Conservation (phyloP, 2,113 vertebrate species). For the Tautogolabrus adspersus region DNA sequence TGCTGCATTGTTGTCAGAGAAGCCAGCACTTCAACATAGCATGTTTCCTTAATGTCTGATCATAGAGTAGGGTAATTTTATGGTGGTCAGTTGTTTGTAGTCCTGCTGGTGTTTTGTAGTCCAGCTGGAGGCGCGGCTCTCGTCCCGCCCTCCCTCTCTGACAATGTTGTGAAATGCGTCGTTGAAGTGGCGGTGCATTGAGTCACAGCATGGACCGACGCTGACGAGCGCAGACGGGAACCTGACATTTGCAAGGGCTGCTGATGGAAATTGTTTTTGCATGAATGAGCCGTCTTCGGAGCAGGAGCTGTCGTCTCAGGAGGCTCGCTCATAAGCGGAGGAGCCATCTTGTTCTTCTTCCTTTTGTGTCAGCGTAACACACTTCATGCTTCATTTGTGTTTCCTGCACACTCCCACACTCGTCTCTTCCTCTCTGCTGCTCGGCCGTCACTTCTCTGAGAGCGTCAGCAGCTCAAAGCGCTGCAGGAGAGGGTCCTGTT, state of each 20-base stretch:
- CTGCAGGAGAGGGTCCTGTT: slow-evolving; percentile 12
- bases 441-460: slow-evolving; percentile 22
- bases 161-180: slow-evolving; percentile 30
- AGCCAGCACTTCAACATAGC: no score
- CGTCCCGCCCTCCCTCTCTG: neutral
- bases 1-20: no score
- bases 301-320: slow-evolving; percentile 38
- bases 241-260: slow-evolving; percentile 49
- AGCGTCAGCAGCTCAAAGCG: slow-evolving; percentile 19
- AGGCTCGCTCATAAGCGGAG: slow-evolving; percentile 21
- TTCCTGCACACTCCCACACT: slow-evolving; percentile 47
- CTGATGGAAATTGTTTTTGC: slow-evolving; percentile 32
- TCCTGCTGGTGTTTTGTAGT: no score
- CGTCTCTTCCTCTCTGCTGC: slow-evolving; percentile 26
- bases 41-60: no score
- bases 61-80: no score
- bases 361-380: slow-evolving; percentile 12
- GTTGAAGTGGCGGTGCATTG: slow-evolving; percentile 6
- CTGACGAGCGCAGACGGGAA: slow-evolving; percentile 39
- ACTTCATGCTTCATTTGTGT: slow-evolving; percentile 64
- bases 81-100: neutral
- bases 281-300: slow-evolving; percentile 27
- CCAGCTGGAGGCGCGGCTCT: slow-evolving; percentile 6
- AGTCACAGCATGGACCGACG: slow-evolving; percentile 38
- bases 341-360: slow-evolving; percentile 30